phyloP scores from a whole-genome alignment of 2,113 vertebrate genomes.

The Hoplias malabaricus region DNA sequence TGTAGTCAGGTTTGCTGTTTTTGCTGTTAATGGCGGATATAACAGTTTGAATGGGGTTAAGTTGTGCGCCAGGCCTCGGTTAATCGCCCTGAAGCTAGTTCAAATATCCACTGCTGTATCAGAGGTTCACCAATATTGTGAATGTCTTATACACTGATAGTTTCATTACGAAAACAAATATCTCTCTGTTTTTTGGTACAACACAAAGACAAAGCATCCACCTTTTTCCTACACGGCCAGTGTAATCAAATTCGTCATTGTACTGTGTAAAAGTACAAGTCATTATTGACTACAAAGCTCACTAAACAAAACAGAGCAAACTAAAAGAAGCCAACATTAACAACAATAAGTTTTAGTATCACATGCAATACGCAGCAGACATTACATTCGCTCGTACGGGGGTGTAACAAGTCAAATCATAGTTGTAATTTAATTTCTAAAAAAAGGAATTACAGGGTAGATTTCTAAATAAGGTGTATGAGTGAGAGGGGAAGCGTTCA shows the following conservation, averaged over 20 bases:
- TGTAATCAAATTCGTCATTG: too few species aligned
- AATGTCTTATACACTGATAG: not conserved
- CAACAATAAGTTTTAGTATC: slow-evolving; percentile 36
- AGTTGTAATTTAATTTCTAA: slow-evolving; percentile 56
- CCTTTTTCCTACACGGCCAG: too few species aligned
- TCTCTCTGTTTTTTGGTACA: not conserved
- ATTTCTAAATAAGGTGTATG: slow-evolving; percentile 49
- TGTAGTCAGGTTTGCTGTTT: too few species aligned
- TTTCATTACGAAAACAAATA: not conserved
- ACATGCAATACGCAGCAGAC: slow-evolving; percentile 41
- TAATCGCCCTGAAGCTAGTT: not conserved
- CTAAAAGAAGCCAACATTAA: slow-evolving; percentile 21
- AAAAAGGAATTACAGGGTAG: slow-evolving; percentile 48
- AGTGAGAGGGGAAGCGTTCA: slow-evolving; percentile 47
- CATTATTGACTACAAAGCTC: not conserved
- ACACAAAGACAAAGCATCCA: not conserved
- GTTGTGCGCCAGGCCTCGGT: not conserved
- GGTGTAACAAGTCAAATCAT: slow-evolving; percentile 50
- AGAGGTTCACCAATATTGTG: not conserved
- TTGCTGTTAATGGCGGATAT: too few species aligned
- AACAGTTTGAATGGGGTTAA: too few species aligned
- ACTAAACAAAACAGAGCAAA: not conserved
- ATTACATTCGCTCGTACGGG: slow-evolving; percentile 45
- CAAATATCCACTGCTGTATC: not conserved
- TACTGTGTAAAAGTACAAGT: not conserved